Evolutionary conservation across 2,797 vertebrate genomes (phyloP), one percentile per base, ranked within the genome.

Genomic region (Lycodopsis pacificus): DNA sequence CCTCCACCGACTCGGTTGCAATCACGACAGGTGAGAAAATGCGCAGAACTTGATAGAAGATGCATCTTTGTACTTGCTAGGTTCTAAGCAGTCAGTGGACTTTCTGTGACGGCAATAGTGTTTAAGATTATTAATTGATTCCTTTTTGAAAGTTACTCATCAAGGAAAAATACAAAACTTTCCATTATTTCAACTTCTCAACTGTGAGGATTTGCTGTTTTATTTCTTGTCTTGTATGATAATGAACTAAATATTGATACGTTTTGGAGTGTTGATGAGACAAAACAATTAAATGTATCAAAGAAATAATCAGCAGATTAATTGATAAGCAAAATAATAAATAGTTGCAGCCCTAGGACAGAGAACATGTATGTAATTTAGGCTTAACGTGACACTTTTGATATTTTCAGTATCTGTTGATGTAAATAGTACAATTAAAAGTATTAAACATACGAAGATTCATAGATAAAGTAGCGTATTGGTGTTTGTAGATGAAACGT

Each of bases 1-100:
- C 30, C 30, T 94, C 94, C 0, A 69, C 49, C 0, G 65, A 89
- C 30, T 0, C 48, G 0, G 57, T 73, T 19, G 12, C 8, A 2
- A 82, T 96, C 13, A 22, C 5, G 12, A 96, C 95, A 79, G 95
- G 95, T 96, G 71, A 91, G 84, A 34, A 70, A 48, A 69, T 8
- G n/a, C 9, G 0, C 13, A 27, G 13, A 58, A 42, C 36, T 14
- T 38, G 61, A 44, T 44, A 27, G 27, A 30, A 54, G 56, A 53
- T 65, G 32, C 15, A 6, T 25, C 19, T 65, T 71, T 49, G 42
- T 19, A 7, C 15, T 34, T 7, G 14, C 15, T 20, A 15, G 30
- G 27, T 51, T 62, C 17, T 17, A 17, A 27, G 32, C 53, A 19
- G 63, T 34, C 4, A 13, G 25, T 32, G 20, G 48, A 44, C 63